phyloP scores from a whole-genome alignment of 2,888 invertebrate species.

The Dyspetes luteomarginatus region DNA sequence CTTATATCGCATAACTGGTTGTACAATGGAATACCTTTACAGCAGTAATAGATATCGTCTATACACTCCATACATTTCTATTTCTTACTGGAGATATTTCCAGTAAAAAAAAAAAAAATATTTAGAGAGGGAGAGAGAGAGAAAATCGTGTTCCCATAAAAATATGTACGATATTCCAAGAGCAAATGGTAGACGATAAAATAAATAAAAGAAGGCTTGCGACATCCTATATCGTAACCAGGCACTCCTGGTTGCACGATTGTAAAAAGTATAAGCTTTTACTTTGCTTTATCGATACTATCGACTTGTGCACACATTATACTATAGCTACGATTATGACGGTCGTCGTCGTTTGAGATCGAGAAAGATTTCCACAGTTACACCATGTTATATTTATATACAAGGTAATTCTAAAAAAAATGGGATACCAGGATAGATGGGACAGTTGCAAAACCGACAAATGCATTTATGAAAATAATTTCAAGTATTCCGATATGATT shows the following conservation, averaged over 20 bases:
- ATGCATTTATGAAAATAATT: no score
- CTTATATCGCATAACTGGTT: neutral
- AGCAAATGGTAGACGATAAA: slow-evolving; percentile 47
- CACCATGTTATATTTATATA: neutral
- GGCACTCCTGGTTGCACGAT: neutral
- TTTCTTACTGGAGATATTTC: no score
- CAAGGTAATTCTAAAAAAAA: neutral
- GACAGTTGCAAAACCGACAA: no score
- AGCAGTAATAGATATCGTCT: neutral
- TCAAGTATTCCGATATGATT: no score
- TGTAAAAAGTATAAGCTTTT: slow-evolving; percentile 35
- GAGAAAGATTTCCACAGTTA: slow-evolving; percentile 10
- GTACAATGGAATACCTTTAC: neutral
- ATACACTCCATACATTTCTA: neutral
- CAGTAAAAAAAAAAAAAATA: no score
- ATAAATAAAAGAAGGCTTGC: slow-evolving; percentile 50
- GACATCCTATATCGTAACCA: slow-evolving; percentile 25
- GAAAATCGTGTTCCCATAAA: neutral
- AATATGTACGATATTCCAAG: neutral
- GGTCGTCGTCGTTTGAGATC: slow-evolving; percentile 28
- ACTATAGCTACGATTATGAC: slow-evolving; percentile 10
- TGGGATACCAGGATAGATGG: no score
- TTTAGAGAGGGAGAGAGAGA: neutral
- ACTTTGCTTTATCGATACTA: slow-evolving; percentile 39
- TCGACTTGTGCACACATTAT: neutral